Conservation (phyloP, 2,113 vertebrate genomes). For the Megalops atlanticus region DNA sequence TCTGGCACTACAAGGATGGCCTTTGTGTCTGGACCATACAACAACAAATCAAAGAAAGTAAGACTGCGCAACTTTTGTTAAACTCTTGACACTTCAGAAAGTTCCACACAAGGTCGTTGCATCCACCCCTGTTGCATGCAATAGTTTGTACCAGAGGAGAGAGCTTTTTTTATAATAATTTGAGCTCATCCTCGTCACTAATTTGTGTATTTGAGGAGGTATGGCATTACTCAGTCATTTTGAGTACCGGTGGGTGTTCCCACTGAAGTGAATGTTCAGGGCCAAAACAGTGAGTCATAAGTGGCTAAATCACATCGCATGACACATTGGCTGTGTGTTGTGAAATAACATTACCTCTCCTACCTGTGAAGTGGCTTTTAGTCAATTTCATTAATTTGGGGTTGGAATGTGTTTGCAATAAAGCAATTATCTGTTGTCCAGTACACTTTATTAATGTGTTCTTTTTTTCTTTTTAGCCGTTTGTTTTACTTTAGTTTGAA, state of each 20-base stretch:
- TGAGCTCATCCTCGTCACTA: neutral
- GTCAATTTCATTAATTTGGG: constrained; percentile 23
- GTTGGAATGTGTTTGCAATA: neutral
- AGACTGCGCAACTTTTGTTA: no score
- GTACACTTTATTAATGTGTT: neutral
- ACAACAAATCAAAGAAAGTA: no score
- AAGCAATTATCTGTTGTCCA: constrained; percentile 18
- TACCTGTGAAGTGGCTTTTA: constrained; percentile 22
- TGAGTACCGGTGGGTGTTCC: neutral
- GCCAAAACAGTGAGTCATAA: neutral
- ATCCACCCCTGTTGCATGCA: neutral
- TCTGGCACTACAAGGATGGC: no score
- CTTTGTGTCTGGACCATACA: no score
- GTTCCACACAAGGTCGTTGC: no score
- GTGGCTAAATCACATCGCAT: neutral
- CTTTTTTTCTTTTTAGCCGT: no score
- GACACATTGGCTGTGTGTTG: neutral
- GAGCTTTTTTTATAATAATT: neutral
- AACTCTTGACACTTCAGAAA: no score
- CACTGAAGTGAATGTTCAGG: neutral
- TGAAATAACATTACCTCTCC: constrained; percentile 25
- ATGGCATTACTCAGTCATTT: constrained; percentile 1
- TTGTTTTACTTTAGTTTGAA: no score
- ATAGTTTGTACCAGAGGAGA: neutral
- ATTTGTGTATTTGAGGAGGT: neutral